Evolutionary conservation across 2,888 invertebrate species (phyloP), one percentile per base, ranked within the genome.

Genomic region (Zygaena filipendulae): DNA sequence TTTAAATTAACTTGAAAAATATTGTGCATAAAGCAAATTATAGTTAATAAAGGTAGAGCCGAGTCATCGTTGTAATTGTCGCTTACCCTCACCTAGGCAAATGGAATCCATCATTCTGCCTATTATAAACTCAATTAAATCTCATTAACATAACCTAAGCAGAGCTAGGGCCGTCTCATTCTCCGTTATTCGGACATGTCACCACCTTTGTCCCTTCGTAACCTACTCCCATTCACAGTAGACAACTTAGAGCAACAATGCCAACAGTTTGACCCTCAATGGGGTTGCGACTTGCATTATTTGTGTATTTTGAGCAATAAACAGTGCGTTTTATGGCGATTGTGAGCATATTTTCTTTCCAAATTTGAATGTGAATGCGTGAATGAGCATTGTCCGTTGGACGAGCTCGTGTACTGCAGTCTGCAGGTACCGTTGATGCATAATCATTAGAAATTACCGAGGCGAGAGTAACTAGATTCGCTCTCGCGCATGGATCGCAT

Each of bases 121-220:
- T 56, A 77, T 79, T 77, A 77, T 74, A 75, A 70, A 74, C 77
- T 77, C 79, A 77, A 79, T 79, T 79, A 79, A 75, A 79, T 71
- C 70, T 63, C 57, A 79, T 79, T 77, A 67, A 47, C 74, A 79
- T 79, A 74, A 68, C 61, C 67, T 56, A 55, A 52, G 54, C 51
- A 33, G 38, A 39, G 43, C 58, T 55, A 60, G 59, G 48, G 52
- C 45, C 36, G 54, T 25, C 55, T 66, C 52, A 60, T 68, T 63
- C 56, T 62, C 41, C 39, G 46, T 40, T 55, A 53, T 58, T 36
- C 45, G 54, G 64, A 67, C 46, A 67, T 77, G 79, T 79, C 79
- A 71, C 68, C 79, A 79, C 77, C 72, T 77, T 79, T 75, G 74
- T 77, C 59, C 61, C 49, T 40, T 38, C 44, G 70, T 69, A 70